Conservation (phyloP, 1,140 invertebrate species). For the Neodiprion lecontei region DNA sequence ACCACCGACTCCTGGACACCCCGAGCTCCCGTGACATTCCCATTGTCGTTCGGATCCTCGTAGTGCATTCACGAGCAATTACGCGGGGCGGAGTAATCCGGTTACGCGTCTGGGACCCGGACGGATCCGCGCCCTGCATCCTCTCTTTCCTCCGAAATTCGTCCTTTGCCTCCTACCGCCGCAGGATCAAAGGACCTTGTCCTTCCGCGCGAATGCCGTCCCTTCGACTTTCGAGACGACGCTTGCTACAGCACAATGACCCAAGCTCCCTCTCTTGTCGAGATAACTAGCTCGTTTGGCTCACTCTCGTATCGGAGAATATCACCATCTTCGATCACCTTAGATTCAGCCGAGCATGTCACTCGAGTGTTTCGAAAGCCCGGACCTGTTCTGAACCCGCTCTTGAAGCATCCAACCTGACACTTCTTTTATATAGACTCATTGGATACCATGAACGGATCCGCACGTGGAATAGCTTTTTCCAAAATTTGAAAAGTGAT, state of each 20-base stretch:
- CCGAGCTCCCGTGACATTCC: background rate
- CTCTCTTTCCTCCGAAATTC: background rate
- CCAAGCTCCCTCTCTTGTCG: background rate
- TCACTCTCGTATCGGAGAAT: background rate
- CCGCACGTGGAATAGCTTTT: too few species aligned
- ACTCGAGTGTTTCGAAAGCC: too few species aligned
- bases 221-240: slow-evolving; percentile 32
- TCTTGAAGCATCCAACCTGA: too few species aligned
- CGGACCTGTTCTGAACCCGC: too few species aligned
- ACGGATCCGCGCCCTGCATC: background rate
- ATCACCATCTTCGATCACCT: too few species aligned
- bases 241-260: background rate
- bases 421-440: too few species aligned
- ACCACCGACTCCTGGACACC: slow-evolving; percentile 14
- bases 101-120: slow-evolving; percentile 37
- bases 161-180: slow-evolving; percentile 23
- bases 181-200: slow-evolving; percentile 48
- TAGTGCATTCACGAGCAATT: slow-evolving; percentile 51
- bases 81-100: slow-evolving; percentile 50
- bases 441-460: too few species aligned
- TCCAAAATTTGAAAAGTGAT: too few species aligned
- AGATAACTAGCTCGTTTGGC: background rate
- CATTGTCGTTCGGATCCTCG: slow-evolving; percentile 17
- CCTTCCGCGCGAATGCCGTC: slow-evolving; percentile 40
- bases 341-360: too few species aligned